Evolutionary conservation across 1,140 invertebrate species (phyloP).

Genomic region (Drosophila sechellia): DNA sequence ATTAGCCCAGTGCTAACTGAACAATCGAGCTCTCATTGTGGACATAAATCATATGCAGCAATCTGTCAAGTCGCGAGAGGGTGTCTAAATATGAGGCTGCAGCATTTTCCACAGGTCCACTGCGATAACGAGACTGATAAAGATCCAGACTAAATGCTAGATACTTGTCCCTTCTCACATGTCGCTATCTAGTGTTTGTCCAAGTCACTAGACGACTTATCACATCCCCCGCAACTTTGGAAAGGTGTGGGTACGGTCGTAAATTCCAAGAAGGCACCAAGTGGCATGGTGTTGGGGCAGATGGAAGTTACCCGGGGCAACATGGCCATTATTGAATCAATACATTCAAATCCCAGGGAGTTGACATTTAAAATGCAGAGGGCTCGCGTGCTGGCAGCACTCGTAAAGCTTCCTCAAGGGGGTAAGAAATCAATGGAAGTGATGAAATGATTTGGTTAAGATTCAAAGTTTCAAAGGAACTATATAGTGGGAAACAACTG

Average conservation of each 20-base stretch:
- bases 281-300: neutral
- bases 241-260: constrained; percentile 36
- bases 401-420: constrained; percentile 24
- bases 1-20: constrained; percentile 39
- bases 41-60: constrained; percentile 72
- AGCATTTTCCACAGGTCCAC: constrained; percentile 34
- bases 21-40: constrained; percentile 21
- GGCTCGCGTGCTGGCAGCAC: constrained; percentile 31
- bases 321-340: constrained; percentile 66
- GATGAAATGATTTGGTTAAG: constrained; percentile 9
- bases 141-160: constrained; percentile 20
- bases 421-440: constrained; percentile 17
- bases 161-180: constrained; percentile 28
- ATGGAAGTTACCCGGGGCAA: constrained; percentile 33
- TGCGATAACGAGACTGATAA: constrained; percentile 59
- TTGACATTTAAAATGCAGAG: constrained; percentile 48
- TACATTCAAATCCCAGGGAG: constrained; percentile 47
- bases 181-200: constrained; percentile 46
- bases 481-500: neutral
- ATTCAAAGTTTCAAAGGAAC: neutral
- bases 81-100: constrained; percentile 42
- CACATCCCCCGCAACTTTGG: constrained; percentile 26
- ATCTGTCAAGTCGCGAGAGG: constrained; percentile 36
- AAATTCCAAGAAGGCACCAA: constrained; percentile 33
- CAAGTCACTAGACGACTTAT: constrained; percentile 51